Conservation (phyloP, 2,797 vertebrate genomes). For the Silurus lanzhouensis region DNA sequence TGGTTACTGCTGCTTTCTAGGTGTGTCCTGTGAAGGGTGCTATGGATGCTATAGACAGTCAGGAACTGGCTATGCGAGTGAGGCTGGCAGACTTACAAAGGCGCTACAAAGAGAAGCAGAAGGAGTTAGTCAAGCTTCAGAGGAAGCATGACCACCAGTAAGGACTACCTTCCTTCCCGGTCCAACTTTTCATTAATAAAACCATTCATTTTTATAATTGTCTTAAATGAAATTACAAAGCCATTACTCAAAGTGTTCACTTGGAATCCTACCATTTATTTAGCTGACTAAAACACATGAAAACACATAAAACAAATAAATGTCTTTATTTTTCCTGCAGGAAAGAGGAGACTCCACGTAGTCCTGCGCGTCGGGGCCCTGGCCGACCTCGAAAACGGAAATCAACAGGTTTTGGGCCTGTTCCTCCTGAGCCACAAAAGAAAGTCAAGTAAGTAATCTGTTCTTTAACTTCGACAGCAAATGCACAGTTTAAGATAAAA, state of each 20-base stretch:
- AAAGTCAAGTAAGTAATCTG: conserved; percentile 86
- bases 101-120: conserved; percentile 94
- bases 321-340: conserved; percentile 66
- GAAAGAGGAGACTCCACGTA: conserved; percentile 91
- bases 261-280: not conserved
- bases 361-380: conserved; percentile 88
- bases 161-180: conserved; percentile 45
- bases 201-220: not conserved
- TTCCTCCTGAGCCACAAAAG: conserved; percentile 73
- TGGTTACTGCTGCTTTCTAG: conserved; percentile 65
- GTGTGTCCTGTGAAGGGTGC: conserved; percentile 89
- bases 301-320: too few species aligned
- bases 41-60: conserved; percentile 89
- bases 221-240: not conserved
- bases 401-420: conserved; percentile 65
- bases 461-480: conserved; percentile 25
- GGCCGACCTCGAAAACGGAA: conserved; percentile 92
- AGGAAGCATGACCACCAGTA: conserved; percentile 92
- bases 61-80: conserved; percentile 90
- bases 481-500: conserved; percentile 52
- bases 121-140: conserved; percentile 90
- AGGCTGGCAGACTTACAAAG: conserved; percentile 90
- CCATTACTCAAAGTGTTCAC: not conserved
- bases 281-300: not conserved
- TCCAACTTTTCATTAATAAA: not conserved